Evolutionary conservation across 2,888 invertebrate genomes (phyloP).

Genomic region (Listrodromus nycthemerus): DNA sequence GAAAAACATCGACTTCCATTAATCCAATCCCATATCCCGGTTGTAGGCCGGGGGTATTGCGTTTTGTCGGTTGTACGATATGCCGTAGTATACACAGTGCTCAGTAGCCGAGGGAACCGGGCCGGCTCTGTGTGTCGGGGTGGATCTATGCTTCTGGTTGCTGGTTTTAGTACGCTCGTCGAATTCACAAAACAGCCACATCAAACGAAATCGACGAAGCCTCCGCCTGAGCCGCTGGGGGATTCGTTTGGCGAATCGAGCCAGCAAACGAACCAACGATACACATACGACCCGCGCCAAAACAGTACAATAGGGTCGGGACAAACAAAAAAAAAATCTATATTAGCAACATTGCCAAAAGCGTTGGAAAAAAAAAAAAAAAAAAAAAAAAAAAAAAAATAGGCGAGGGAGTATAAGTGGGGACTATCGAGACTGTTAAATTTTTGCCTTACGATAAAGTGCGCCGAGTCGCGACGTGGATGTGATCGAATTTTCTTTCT

Average conservation of each 20-base stretch:
- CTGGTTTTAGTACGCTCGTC: constrained; percentile 65
- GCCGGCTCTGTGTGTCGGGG: constrained; percentile 9
- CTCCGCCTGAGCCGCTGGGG: constrained; percentile 38
- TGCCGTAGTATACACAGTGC: constrained; percentile 16
- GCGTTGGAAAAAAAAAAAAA: background rate
- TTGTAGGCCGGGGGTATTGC: constrained; percentile 11
- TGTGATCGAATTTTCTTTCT: constrained; percentile 28
- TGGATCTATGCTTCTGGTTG: constrained; percentile 48
- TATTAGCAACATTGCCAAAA: background rate
- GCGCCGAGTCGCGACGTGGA: background rate
- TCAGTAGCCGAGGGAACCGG: constrained; percentile 2
- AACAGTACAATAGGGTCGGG: constrained; percentile 29
- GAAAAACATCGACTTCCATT: constrained; percentile 56
- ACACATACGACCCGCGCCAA: constrained; percentile 16
- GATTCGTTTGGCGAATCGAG: constrained; percentile 30
- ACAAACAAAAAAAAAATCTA: background rate
- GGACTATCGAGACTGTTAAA: background rate
- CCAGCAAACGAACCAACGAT: constrained; percentile 55
- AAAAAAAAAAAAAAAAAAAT: background rate
- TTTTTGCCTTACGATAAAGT: background rate
- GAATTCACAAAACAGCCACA: constrained; percentile 68
- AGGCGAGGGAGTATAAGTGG: background rate
- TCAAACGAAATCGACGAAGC: constrained; percentile 67
- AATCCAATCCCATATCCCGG: constrained; percentile 62
- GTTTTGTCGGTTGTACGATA: constrained; percentile 2